phyloP scores from a whole-genome alignment of 2,113 vertebrate species.

The Hippocampus mohnikei region DNA sequence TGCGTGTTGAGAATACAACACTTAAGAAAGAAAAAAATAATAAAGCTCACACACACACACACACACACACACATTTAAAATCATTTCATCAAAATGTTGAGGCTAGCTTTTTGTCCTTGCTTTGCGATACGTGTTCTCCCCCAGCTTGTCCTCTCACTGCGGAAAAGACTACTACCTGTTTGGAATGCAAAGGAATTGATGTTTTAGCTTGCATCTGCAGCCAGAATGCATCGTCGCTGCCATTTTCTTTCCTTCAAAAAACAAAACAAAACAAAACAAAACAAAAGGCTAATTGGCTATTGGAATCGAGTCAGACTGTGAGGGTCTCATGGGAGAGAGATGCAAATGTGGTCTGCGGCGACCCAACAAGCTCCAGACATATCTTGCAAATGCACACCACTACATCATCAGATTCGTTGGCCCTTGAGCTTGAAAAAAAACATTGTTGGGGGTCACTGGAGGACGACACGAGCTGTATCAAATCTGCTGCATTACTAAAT shows the following conservation, averaged over 20 bases:
- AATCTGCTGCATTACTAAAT: too few species aligned
- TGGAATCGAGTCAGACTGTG: not conserved
- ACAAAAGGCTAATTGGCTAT: slow-evolving; percentile 2
- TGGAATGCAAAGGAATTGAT: not conserved
- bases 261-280: not conserved
- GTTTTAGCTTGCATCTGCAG: not conserved
- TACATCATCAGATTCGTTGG: not conserved
- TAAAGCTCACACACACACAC: too few species aligned
- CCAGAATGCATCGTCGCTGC: not conserved
- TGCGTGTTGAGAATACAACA: not conserved
- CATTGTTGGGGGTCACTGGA: not conserved
- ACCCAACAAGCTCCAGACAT: not conserved
- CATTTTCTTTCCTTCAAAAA: slow-evolving; percentile 2
- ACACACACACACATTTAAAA: not conserved
- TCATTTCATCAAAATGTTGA: not conserved
- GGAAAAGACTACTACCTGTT: not conserved
- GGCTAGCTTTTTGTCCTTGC: not conserved
- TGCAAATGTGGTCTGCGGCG: not conserved
- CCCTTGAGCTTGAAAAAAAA: not conserved
- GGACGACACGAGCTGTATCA: not conserved
- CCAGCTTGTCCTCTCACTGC: not conserved
- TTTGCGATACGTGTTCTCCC: not conserved
- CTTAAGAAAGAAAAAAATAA: too few species aligned
- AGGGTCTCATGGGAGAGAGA: not conserved
- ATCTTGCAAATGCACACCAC: not conserved